Percentiles rank a stretch among this genome's conserved stretches.
Evolutionary conservation across 2,888 invertebrate genomes (phyloP).

Genomic region (Chaitophorus viminalis): DNA sequence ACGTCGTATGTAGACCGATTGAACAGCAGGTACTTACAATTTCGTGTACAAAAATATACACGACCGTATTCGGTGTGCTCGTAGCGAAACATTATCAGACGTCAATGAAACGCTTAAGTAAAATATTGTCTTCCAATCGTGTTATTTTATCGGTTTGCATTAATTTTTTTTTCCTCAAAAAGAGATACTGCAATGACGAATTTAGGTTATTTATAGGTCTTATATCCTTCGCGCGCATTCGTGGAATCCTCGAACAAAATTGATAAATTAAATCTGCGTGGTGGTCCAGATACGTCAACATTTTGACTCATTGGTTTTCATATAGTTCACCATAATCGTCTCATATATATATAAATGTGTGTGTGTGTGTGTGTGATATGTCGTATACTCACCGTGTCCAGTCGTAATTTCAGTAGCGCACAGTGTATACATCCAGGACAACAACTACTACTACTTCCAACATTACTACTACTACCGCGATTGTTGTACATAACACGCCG

Average conservation of each 20-base stretch:
- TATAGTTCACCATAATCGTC: not conserved
- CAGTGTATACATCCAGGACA: too few species aligned
- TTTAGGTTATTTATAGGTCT: not conserved
- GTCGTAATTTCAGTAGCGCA: too few species aligned
- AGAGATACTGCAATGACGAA: not conserved
- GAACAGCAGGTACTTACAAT: too few species aligned
- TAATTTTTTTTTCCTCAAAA: not conserved
- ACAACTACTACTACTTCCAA: too few species aligned
- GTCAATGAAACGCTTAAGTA: too few species aligned
- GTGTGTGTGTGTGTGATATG: too few species aligned
- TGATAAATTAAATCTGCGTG: not conserved
- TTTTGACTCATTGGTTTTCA: not conserved
- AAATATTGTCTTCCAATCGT: not conserved
- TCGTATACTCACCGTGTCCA: too few species aligned
- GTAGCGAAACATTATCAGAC: too few species aligned
- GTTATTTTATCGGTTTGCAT: not conserved
- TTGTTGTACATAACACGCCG: too few species aligned
- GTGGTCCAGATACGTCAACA: not conserved
- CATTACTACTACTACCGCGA: too few species aligned
- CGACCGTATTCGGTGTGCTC: too few species aligned
- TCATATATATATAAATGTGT: not conserved
- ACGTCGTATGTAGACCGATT: not conserved
- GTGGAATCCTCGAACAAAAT: not conserved
- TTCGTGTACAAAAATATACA: too few species aligned
- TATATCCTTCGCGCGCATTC: not conserved